phyloP scores from a whole-genome alignment of 1,140 invertebrate genomes.

The Latrodectus geometricus region DNA sequence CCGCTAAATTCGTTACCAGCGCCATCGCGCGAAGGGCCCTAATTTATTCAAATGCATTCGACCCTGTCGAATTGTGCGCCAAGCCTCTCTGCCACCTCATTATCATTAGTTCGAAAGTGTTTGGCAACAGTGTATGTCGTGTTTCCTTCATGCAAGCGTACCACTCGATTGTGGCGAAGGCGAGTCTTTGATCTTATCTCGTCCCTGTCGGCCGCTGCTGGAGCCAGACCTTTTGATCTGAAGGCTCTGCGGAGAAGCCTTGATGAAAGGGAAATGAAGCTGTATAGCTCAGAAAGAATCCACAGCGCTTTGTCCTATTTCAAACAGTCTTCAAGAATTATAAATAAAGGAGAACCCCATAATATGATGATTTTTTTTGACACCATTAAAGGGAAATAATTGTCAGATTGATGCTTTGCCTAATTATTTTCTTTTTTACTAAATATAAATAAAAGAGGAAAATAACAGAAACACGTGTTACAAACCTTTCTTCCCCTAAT shows the following conservation, averaged over 20 bases:
- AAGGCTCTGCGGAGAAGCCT: neutral
- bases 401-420: too few species aligned
- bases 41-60: constrained; percentile 59
- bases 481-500: too few species aligned
- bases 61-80: constrained; percentile 16
- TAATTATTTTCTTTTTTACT: too few species aligned
- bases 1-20: constrained; percentile 39
- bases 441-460: too few species aligned
- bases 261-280: neutral
- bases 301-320: too few species aligned
- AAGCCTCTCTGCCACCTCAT: constrained; percentile 8
- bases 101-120: constrained; percentile 50
- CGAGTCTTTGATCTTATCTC: constrained; percentile 22
- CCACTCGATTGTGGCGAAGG: constrained; percentile 13
- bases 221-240: neutral
- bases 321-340: too few species aligned
- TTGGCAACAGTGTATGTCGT: constrained; percentile 52
- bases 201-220: neutral
- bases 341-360: too few species aligned
- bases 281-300: too few species aligned
- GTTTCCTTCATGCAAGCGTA: constrained; percentile 40
- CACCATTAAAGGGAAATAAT: too few species aligned
- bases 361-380: too few species aligned
- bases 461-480: too few species aligned
- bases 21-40: constrained; percentile 2